Base-by-base conservation (phyloP, 2,888 invertebrate genomes). In the Tetramorium bicarinatum region DNA sequence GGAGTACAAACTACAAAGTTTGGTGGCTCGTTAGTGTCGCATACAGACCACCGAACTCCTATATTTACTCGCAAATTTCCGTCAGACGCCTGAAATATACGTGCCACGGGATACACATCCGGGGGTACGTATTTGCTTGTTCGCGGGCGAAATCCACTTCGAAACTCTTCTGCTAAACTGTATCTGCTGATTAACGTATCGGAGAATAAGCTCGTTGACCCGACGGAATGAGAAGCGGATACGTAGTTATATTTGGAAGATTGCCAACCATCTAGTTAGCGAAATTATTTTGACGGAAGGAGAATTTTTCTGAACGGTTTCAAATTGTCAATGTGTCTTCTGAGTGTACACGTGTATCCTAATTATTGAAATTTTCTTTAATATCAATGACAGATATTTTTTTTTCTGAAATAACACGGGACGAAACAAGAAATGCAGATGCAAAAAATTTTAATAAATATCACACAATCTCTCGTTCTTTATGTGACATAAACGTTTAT, bases 1-100 rank as follows among this genome's bases (percentile, higher is more conserved):
- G 75, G 15, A 84, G 85, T 86, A 88, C 89, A 86, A 86, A 88
- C 89, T 89, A 67, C 82, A 76, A 90, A 91, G 89, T 91, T 91
- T 87, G 87, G 86, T 82, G 82, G 88, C 91, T 91, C 91, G 91
- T 91, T 91, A 91, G 91, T 84, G 87, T 88, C 89, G 89, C 90
- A 88, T 90, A 89, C 88, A 89, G 84, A 72, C 84, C 54, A 72
- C 71, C 74, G 84, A 85, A 87, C 85, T 88, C 85, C 84, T 85
- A 80, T 90, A 90, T 90, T 90, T 90, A 86, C 90, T 89, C 89
- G 83, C 79, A 84, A 85, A 89, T 89, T 90, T 88, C 84, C 54
- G 44, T 49, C 84, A 72, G 85, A 84, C 80, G 64, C 59, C 80
- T 75, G 84, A 77, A 84, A 84, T 85, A 75, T 83, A 74, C 80